A percentile compares a stretch with the other conserved stretches of the same genome.
Evolutionary conservation across 92 coral and sea anemone genomes (phyloP).

Genomic region (Epizoanthus ramosus): DNA sequence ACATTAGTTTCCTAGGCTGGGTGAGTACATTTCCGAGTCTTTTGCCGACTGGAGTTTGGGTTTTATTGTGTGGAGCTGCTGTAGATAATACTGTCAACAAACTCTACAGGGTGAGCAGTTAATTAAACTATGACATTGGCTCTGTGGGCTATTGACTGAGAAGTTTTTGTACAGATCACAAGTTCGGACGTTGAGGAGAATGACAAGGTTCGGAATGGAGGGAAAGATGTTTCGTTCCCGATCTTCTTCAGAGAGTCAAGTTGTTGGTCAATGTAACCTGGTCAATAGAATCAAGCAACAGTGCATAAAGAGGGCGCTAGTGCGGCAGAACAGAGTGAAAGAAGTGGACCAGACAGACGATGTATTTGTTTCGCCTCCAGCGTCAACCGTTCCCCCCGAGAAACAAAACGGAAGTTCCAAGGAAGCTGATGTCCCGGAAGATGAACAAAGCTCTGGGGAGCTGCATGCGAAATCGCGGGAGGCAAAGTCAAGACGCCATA

Average conservation of each 20-base stretch:
- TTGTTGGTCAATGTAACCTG: constrained; percentile 1
- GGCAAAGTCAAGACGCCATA: background rate
- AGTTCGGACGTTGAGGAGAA: background rate
- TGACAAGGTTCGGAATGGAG: constrained; percentile 28
- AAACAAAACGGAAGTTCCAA: background rate
- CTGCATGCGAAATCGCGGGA: background rate
- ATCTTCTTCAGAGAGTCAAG: constrained; percentile 30
- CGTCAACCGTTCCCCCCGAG: constrained; percentile 7
- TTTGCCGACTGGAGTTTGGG: background rate
- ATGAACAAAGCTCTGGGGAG: background rate
- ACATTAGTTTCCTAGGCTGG: background rate
- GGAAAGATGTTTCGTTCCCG: background rate
- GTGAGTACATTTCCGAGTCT: background rate
- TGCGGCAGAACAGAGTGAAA: background rate
- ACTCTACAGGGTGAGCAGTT: constrained; percentile 18
- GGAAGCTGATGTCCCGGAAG: background rate
- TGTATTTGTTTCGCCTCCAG: background rate
- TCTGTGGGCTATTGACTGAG: background rate
- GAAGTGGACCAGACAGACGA: background rate
- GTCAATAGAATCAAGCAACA: background rate
- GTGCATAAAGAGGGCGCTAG: background rate
- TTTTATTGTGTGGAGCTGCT: background rate
- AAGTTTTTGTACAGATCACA: background rate
- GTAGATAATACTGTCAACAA: background rate
- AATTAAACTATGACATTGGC: background rate